phyloP scores from a whole-genome alignment of 2,113 vertebrate genomes.

The Tachuris rubrigastra region DNA sequence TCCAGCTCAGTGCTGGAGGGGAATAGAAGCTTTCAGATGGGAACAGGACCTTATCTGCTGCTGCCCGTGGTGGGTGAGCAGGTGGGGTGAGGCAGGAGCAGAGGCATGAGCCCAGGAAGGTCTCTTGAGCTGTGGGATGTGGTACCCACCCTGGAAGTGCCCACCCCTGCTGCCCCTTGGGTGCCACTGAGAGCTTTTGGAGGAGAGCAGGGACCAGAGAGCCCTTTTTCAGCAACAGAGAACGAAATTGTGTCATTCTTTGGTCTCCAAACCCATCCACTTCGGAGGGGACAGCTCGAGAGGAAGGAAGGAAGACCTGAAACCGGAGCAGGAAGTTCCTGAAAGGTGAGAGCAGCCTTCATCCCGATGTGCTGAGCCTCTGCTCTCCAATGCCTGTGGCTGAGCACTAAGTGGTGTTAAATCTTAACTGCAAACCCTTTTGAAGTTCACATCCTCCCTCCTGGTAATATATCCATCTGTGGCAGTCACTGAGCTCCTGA shows the following conservation, averaged over 20 bases:
- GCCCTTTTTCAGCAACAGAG: neutral
- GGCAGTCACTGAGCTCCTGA: neutral
- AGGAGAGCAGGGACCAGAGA: neutral
- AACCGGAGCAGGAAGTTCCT: constrained; percentile 44
- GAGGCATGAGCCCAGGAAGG: neutral
- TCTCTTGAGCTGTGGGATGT: neutral
- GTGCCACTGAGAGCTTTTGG: neutral
- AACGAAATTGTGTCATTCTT: neutral
- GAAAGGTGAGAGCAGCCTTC: neutral
- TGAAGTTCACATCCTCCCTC: neutral
- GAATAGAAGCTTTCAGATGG: neutral
- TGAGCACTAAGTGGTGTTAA: neutral
- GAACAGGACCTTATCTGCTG: neutral
- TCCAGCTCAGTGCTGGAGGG: neutral
- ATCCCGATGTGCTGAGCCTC: neutral
- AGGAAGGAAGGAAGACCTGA: constrained; percentile 41
- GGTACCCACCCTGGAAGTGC: neutral
- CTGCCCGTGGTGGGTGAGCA: neutral
- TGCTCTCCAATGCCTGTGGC: neutral
- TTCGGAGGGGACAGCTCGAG: neutral
- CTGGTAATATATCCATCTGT: neutral
- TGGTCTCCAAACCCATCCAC: neutral
- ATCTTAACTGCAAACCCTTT: neutral
- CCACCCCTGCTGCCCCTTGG: rapidly evolving
- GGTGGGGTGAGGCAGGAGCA: neutral